A percentile compares a stretch with the other conserved stretches of the same genome.
Conservation (phyloP, 1,140 invertebrate species). For the Phortica variegata region DNA sequence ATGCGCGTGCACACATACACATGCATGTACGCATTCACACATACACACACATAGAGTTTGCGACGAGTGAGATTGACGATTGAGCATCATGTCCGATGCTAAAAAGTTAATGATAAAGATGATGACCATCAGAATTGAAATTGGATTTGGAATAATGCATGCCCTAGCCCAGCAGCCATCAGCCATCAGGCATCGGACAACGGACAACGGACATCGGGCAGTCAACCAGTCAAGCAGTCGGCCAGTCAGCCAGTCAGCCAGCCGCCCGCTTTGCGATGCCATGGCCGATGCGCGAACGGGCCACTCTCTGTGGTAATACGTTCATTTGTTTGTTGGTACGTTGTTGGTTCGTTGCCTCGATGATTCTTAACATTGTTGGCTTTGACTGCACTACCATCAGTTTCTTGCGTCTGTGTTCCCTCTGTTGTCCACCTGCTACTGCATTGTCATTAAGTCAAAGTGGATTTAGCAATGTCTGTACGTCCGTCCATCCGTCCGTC, state of each 20-base stretch:
- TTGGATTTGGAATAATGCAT: conserved; percentile 43
- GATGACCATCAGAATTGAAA: conserved; percentile 47
- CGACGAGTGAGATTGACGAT: too few species aligned
- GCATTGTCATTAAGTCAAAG: conserved; percentile 46
- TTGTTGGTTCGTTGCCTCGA: too few species aligned
- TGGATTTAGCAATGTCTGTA: conserved; percentile 42
- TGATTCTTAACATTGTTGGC: too few species aligned
- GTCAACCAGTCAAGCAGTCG: conserved; percentile 5
- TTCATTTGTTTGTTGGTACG: too few species aligned
- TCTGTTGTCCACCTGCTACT: conserved; percentile 43
- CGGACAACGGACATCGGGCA: too few species aligned
- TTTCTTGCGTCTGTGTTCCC: conserved; percentile 21
- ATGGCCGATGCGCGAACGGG: too few species aligned
- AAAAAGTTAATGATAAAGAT: conserved; percentile 48
- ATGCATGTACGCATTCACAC: conserved; percentile 3
- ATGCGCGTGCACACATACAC: neutral
- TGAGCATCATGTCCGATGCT: conserved; percentile 37
- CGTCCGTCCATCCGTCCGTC: too few species aligned
- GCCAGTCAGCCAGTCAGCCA: conserved; percentile 8
- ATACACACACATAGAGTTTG: conserved; percentile 9
- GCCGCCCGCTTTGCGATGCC: too few species aligned
- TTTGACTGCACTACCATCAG: conserved; percentile 20
- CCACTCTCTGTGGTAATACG: too few species aligned
- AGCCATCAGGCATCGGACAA: too few species aligned
- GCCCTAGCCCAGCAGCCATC: too few species aligned